phyloP scores from a whole-genome alignment of 2,113 vertebrate species.

The Rutilus rutilus region DNA sequence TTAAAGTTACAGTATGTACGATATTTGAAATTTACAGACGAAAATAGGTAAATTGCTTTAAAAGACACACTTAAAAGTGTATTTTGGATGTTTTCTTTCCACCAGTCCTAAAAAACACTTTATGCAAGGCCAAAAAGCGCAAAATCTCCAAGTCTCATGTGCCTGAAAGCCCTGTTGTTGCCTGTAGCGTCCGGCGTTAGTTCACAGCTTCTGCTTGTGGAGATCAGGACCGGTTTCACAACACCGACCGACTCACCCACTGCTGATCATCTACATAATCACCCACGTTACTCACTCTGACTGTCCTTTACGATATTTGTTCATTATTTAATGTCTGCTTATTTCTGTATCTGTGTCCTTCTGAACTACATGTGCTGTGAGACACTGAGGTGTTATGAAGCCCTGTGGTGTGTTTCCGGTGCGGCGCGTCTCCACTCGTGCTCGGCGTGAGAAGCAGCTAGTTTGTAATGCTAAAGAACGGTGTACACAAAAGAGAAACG shows the following conservation, averaged over 20 bases:
- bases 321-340: background rate
- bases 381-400: slow-evolving; percentile 38
- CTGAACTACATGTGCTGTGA: background rate
- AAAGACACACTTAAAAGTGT: no score
- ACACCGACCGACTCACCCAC: background rate
- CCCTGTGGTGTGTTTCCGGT: slow-evolving; percentile 10
- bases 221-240: background rate
- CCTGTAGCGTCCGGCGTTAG: no score
- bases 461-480: slow-evolving; percentile 44
- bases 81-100: no score
- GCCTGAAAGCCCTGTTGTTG: no score
- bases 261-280: no score
- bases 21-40: no score
- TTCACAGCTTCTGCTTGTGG: background rate
- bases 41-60: no score
- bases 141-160: no score
- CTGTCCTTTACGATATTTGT: background rate
- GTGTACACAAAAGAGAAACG: slow-evolving; percentile 37
- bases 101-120: no score
- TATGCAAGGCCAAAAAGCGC: no score
- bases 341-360: slow-evolving; percentile 5
- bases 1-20: no score
- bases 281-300: background rate
- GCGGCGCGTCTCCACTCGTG: slow-evolving; percentile 6
- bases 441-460: slow-evolving; percentile 35